Base-by-base conservation (phyloP, 1,140 invertebrate genomes). In the Rhynchophorus ferrugineus region DNA sequence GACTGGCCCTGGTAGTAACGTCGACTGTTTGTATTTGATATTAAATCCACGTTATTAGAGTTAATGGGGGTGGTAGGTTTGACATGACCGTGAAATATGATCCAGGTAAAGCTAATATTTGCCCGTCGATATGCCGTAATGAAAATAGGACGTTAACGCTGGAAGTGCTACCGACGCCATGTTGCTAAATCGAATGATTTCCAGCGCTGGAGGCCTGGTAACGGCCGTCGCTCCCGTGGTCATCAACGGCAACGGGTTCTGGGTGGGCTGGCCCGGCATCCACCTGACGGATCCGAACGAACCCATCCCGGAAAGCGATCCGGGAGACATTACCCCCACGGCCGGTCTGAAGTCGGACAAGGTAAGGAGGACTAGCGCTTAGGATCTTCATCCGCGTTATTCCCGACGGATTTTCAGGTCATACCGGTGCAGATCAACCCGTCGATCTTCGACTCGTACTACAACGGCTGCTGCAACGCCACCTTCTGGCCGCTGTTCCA, bases 401-500 rank as follows among this genome's bases (percentile, higher is more conserved):
- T n/a, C n/a, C n/a, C n/a, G n/a, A n/a, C n/a, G n/a, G n/a, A n/a
- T 57, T 70, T 69, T 7, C 69, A 90, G 85, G 85, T 90, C 24
- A 81, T 91, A 0, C 80, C 86, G 1, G 89, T 93, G 2, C 79
- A 82, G 61, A 77, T 89, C 0, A 81, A 89, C 21, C 76, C 82
- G 2, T 75, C 75, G 41, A 71, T 84, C 47, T 91, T 91, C 60
- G 83, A 91, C 61, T 82, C 81, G 18, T 94, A 91, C 66, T 94
- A 94, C 73, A 92, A 93, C 73, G 89, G 89, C 1, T 91, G 88
- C 66, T 93, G 89, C 66, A 94, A 94, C 66, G 89, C 84, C 3
- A 91, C 87, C 0, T 90, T 93, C 63, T 94, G 90, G 90, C 90
- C 90, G 0, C 71, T 93, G 2, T 92, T 92, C 63, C 90, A 93